phyloP scores from a whole-genome alignment of 2,113 vertebrate species.

The Urocynchramus pylzowi region DNA sequence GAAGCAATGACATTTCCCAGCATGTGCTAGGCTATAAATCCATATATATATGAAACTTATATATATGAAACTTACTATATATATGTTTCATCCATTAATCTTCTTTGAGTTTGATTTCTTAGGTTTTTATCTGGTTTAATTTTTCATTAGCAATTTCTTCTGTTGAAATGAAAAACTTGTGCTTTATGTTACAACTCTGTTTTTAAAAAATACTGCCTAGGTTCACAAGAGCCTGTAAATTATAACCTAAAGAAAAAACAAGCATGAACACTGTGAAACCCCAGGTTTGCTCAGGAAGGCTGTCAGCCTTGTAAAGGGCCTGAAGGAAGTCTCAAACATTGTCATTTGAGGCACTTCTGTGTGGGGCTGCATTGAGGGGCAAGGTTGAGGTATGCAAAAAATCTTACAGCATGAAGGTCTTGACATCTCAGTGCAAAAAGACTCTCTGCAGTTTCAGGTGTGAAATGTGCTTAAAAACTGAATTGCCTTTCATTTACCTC shows the following conservation, averaged over 20 bases:
- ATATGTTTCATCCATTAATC: background rate
- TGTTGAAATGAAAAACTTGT: background rate
- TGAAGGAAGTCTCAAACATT: background rate
- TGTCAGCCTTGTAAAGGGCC: background rate
- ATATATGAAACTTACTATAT: background rate
- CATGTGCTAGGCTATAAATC: background rate
- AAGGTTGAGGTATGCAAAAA: background rate
- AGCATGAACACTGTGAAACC: background rate
- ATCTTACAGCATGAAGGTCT: background rate
- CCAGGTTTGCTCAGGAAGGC: background rate
- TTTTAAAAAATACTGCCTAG: background rate
- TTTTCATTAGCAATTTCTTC: background rate
- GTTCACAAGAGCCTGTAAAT: background rate
- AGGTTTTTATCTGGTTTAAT: background rate
- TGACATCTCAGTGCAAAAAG: slow-evolving; percentile 10
- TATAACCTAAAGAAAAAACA: background rate
- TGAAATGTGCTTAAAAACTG: slow-evolving; percentile 42
- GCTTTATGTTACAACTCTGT: background rate
- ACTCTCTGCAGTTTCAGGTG: background rate
- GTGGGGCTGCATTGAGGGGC: background rate
- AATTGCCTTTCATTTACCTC: slow-evolving; percentile 31
- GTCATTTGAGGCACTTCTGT: background rate
- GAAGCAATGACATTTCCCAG: background rate
- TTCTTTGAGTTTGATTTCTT: background rate
- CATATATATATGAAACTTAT: background rate